Conservation (phyloP, 2,888 invertebrate species). For the Melangyna quadrimaculata region DNA sequence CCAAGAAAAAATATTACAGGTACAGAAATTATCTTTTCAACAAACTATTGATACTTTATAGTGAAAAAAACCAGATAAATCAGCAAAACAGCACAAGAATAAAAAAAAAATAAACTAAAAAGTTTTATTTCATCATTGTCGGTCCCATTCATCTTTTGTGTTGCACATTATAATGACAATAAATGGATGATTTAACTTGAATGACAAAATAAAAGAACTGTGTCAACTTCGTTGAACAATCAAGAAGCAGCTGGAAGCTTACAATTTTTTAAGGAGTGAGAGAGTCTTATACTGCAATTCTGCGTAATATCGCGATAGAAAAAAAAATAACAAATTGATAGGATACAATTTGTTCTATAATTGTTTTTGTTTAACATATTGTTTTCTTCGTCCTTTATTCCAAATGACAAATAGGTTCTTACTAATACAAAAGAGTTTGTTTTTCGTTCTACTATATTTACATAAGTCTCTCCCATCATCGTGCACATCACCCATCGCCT, state of each 20-base stretch:
- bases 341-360: slow-evolving; percentile 26
- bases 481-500: background rate
- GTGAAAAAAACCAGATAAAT: background rate
- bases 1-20: background rate
- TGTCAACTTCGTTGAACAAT: background rate
- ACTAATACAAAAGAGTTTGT: slow-evolving; percentile 49
- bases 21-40: background rate
- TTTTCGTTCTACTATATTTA: background rate
- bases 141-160: slow-evolving; percentile 47
- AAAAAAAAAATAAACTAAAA: background rate
- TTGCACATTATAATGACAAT: slow-evolving; percentile 44
- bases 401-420: slow-evolving; percentile 36
- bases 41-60: background rate
- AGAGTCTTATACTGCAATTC: slow-evolving; percentile 7
- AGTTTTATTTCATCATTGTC: slow-evolving; percentile 33
- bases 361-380: background rate
- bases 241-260: background rate
- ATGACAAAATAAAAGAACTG: background rate
- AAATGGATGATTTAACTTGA: slow-evolving; percentile 58
- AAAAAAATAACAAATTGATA: slow-evolving; percentile 55
- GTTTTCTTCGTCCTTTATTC: slow-evolving; percentile 6
- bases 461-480: slow-evolving; percentile 19
- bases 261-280: background rate
- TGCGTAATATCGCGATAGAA: background rate
- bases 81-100: background rate